A percentile compares a stretch with the other conserved stretches of the same genome.
phyloP scores from a whole-genome alignment of 2,113 vertebrate genomes.

The Colius striatus region DNA sequence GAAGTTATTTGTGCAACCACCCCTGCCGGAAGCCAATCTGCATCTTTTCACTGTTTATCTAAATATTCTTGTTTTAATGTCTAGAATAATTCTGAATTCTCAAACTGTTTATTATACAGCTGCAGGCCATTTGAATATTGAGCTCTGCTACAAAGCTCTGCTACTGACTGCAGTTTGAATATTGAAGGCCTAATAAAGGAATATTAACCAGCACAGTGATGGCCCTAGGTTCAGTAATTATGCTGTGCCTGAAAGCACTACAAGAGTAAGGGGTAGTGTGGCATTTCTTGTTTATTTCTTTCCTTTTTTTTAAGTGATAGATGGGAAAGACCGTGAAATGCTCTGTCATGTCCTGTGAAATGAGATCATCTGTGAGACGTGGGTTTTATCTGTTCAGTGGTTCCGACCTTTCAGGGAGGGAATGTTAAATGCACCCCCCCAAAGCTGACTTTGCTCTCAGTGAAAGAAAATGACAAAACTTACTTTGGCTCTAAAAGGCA shows the following conservation, averaged over 20 bases:
- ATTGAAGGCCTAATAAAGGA: not conserved
- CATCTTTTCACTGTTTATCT: slow-evolving; percentile 43
- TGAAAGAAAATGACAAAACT: not conserved
- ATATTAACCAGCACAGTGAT: not conserved
- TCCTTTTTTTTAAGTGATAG: not conserved
- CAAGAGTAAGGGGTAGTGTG: not conserved
- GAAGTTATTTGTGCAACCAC: not conserved
- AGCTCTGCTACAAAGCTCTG: slow-evolving; percentile 12
- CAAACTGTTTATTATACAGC: slow-evolving; percentile 18
- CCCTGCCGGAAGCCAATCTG: not conserved
- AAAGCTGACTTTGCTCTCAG: not conserved
- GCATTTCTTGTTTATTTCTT: not conserved
- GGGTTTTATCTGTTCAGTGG: not conserved
- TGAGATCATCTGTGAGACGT: not conserved
- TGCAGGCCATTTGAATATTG: slow-evolving; percentile 30
- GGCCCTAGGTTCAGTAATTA: not conserved
- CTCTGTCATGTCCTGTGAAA: not conserved
- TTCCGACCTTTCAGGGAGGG: not conserved
- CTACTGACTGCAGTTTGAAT: not conserved
- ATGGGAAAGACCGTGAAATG: not conserved
- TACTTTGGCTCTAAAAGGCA: not conserved
- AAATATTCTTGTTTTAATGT: slow-evolving; percentile 45
- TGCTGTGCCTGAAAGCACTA: not conserved
- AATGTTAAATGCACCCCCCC: not conserved
- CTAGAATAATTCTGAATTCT: slow-evolving; percentile 22